These are phyloP conservation scores for Drosophila sproati DNA, from an alignment of 1,140 invertebrate species.

Conservation along the genomic window DNA sequence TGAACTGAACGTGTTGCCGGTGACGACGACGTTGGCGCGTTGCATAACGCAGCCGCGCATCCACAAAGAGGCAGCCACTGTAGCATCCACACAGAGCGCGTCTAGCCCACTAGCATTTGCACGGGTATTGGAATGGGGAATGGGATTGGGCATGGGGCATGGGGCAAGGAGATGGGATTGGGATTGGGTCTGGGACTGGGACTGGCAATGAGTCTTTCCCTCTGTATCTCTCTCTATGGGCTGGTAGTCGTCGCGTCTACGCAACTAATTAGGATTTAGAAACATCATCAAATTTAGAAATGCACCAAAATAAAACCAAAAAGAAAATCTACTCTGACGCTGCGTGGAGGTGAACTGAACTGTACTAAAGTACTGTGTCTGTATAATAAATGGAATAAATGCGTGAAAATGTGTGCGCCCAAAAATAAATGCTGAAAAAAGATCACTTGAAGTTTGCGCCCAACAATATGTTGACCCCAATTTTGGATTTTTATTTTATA, in stretches of 20 bases:
- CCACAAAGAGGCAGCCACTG: slow-evolving; percentile 14
- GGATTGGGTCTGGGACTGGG: not conserved
- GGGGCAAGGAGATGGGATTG: not conserved
- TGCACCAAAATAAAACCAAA: slow-evolving; percentile 66
- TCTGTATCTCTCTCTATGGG: slow-evolving; percentile 14
- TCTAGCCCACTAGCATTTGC: slow-evolving; percentile 74
- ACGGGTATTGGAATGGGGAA: slow-evolving; percentile 8
- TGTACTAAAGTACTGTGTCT: slow-evolving; percentile 30
- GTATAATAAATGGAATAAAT: slow-evolving; percentile 79
- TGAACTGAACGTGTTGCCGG: slow-evolving; percentile 64
- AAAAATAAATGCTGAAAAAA: slow-evolving; percentile 54
- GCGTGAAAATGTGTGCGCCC: slow-evolving; percentile 70
- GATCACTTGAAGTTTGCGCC: slow-evolving; percentile 70
- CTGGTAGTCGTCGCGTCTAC: slow-evolving; percentile 46
- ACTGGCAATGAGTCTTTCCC: not conserved
- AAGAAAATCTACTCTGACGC: slow-evolving; percentile 12
- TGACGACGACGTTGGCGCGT: slow-evolving; percentile 55
- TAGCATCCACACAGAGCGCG: slow-evolving; percentile 18
- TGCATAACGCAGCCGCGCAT: slow-evolving; percentile 63
- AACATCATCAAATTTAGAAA: slow-evolving; percentile 80
- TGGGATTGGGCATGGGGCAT: not conserved
- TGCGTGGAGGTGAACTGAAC: slow-evolving; percentile 48
- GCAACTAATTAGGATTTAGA: slow-evolving; percentile 81
- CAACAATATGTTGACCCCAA: slow-evolving; percentile 72
- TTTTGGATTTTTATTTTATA: slow-evolving; percentile 38